Conservation (phyloP, 2,113 vertebrate genomes). For the Smithornis capensis region DNA sequence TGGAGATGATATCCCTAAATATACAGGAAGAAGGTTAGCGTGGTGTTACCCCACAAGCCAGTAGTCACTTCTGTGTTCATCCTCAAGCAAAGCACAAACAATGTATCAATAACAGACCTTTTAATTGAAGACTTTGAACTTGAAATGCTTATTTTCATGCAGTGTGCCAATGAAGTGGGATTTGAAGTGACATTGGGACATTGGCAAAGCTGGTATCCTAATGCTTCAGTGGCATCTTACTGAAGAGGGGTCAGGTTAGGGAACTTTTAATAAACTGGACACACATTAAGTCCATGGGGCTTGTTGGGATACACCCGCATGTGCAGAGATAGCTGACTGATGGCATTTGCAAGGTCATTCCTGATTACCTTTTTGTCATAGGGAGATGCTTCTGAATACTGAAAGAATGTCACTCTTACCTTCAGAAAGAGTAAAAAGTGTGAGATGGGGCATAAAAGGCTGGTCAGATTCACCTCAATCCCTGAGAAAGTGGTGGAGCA, state of each 20-base stretch:
- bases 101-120: background rate
- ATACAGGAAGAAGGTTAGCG: background rate
- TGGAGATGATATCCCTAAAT: background rate
- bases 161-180: background rate
- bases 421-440: background rate
- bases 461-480: background rate
- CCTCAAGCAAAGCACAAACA: background rate
- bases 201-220: background rate
- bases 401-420: background rate
- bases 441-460: background rate
- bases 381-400: background rate
- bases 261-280: background rate
- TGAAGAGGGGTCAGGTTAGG: background rate
- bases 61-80: background rate
- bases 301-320: background rate
- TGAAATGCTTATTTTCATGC: background rate
- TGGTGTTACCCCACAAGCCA: background rate
- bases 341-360: background rate
- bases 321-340: background rate
- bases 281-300: rapidly evolving
- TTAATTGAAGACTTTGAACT: background rate
- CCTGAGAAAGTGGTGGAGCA: background rate
- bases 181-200: background rate
- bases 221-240: background rate
- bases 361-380: background rate